Evolutionary conservation across 2,797 vertebrate species (phyloP).

Genomic region (Urosaurus nigricauda): DNA sequence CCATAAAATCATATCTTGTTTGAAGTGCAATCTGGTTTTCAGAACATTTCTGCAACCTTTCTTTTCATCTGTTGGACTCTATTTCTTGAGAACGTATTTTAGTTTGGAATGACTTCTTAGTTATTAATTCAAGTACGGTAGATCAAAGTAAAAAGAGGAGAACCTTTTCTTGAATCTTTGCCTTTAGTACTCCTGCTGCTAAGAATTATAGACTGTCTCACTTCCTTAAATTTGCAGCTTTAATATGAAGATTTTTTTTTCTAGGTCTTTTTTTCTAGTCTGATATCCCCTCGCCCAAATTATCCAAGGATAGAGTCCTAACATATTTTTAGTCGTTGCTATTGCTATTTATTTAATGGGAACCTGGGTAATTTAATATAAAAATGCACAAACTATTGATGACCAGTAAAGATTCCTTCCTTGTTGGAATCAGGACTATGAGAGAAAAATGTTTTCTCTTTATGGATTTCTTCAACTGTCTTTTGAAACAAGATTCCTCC

Average conservation of each 20-base stretch:
- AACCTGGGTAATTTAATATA: no score
- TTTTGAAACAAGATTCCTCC: constrained; percentile 40
- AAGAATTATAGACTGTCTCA: neutral
- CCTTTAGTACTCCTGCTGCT: constrained; percentile 33
- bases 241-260: constrained; percentile 16
- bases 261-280: constrained; percentile 27
- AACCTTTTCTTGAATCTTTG: constrained; percentile 25
- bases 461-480: constrained; percentile 37
- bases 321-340: neutral
- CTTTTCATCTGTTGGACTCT: constrained; percentile 32
- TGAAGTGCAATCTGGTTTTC: constrained; percentile 34
- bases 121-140: neutral
- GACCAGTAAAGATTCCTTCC: neutral
- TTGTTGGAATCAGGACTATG: constrained; percentile 18
- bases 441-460: constrained; percentile 30
- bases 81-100: constrained; percentile 30
- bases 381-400: no score
- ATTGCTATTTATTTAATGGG: no score
- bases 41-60: constrained; percentile 9
- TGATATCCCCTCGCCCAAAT: neutral
- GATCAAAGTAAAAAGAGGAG: constrained; percentile 4
- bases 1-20: constrained; percentile 1
- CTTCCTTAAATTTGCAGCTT: neutral
- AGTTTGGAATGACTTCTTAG: constrained; percentile 1
- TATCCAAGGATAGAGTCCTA: neutral